phyloP scores from a whole-genome alignment of 2,797 vertebrate species.

The Pyrocephalus nanus region DNA sequence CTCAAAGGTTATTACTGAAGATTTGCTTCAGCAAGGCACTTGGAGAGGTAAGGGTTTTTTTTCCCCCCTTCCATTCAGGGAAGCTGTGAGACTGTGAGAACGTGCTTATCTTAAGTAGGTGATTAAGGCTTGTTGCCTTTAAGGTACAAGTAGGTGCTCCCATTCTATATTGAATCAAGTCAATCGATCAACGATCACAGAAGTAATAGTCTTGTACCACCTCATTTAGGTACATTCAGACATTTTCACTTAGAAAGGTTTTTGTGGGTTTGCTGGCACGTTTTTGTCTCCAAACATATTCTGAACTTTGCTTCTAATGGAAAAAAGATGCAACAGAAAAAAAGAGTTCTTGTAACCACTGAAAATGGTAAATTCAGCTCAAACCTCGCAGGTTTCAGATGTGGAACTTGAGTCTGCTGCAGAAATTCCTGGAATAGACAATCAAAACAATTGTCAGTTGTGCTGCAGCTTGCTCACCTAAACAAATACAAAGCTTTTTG shows the following conservation, averaged over 20 bases:
- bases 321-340: background rate
- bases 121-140: background rate
- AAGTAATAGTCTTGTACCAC: background rate
- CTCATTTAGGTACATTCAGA: background rate
- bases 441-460: background rate
- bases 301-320: background rate
- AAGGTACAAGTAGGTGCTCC: background rate
- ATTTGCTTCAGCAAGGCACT: background rate
- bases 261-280: background rate
- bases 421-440: background rate
- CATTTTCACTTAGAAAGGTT: background rate
- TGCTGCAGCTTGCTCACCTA: background rate
- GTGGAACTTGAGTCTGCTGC: background rate
- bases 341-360: background rate
- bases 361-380: background rate
- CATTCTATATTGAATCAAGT: background rate
- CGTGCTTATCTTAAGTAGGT: background rate
- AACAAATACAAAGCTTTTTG: background rate
- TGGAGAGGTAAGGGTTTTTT: background rate
- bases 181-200: too few relatives aligned
- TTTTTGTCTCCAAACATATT: background rate
- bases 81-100: background rate
- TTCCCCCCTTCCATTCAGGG: background rate
- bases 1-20: background rate
- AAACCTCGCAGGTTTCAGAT: background rate